Conservation (phyloP, 2,113 vertebrate genomes). For the Sialia sialis region DNA sequence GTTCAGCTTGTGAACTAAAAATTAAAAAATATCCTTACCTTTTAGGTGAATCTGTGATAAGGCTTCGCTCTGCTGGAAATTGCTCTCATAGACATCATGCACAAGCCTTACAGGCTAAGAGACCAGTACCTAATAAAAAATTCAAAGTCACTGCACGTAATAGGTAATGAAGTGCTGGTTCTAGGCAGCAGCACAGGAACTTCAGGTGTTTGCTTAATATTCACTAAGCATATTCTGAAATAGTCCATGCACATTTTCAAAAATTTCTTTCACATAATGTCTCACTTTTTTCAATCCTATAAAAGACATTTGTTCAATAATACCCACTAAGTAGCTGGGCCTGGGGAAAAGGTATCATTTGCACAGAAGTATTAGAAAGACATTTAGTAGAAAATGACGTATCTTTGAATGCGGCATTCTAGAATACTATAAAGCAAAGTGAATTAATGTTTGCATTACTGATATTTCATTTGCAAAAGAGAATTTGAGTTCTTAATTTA, state of each 20-base stretch:
- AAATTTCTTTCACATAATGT: slow-evolving; percentile 39
- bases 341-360: slow-evolving; percentile 40
- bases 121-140: slow-evolving; percentile 62
- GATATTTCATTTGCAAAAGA: slow-evolving; percentile 1
- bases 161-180: slow-evolving; percentile 67
- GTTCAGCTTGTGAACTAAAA: slow-evolving; percentile 40
- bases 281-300: slow-evolving; percentile 32
- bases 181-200: slow-evolving; percentile 46
- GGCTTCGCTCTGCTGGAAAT: slow-evolving; percentile 52
- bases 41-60: slow-evolving; percentile 59
- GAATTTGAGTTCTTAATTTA: neutral
- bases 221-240: slow-evolving; percentile 49
- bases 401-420: slow-evolving; percentile 5
- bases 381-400: slow-evolving; percentile 52
- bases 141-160: slow-evolving; percentile 53
- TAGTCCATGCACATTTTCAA: slow-evolving; percentile 46
- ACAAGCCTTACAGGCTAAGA: slow-evolving; percentile 59
- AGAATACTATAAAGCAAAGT: slow-evolving; percentile 9
- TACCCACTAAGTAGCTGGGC: slow-evolving; percentile 54
- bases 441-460: slow-evolving; percentile 13
- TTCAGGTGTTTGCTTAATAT: slow-evolving; percentile 69
- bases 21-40: slow-evolving; percentile 50
- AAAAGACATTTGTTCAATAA: slow-evolving; percentile 67
- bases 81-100: slow-evolving; percentile 16
- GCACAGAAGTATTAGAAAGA: slow-evolving; percentile 50